A percentile compares a stretch with the other conserved stretches of the same genome.
Conservation (phyloP, 2,888 invertebrate species). For the Cosmia pyralina region DNA sequence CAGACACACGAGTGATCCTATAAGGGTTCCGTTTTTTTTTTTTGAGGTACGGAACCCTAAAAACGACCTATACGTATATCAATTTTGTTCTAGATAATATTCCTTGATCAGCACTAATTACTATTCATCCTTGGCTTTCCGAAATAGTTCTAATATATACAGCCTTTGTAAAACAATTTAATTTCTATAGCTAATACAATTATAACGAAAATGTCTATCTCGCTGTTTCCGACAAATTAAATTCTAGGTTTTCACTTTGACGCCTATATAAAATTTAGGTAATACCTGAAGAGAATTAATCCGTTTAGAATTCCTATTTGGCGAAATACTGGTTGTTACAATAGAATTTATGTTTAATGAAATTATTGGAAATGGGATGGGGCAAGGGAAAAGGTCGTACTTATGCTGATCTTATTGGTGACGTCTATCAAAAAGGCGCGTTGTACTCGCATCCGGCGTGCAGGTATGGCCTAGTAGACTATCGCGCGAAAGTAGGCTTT, state of each 20-base stretch:
- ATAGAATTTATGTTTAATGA: slow-evolving; percentile 13
- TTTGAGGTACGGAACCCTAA: too few species aligned
- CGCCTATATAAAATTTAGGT: slow-evolving; percentile 7
- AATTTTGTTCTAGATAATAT: not conserved
- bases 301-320: slow-evolving; percentile 22
- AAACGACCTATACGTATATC: not conserved
- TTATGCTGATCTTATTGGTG: not conserved
- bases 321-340: slow-evolving; percentile 1
- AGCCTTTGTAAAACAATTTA: slow-evolving; percentile 38
- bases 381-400: not conserved
- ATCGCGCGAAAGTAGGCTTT: too few species aligned
- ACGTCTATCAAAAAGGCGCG: not conserved
- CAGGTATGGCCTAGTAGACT: not conserved
- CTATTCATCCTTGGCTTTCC: slow-evolving; percentile 17
- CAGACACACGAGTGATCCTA: too few species aligned
- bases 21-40: too few species aligned
- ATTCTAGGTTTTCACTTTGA: slow-evolving; percentile 37
- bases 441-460: not conserved
- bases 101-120: slow-evolving; percentile 11
- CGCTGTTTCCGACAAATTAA: slow-evolving; percentile 26
- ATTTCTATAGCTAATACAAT: slow-evolving; percentile 26
- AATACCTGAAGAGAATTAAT: slow-evolving; percentile 19
- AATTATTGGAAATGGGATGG: not conserved
- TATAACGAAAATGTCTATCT: slow-evolving; percentile 29
- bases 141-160: slow-evolving; percentile 22